Conservation (phyloP, 2,113 vertebrate species). For the Myrmecophaga tridactyla region DNA sequence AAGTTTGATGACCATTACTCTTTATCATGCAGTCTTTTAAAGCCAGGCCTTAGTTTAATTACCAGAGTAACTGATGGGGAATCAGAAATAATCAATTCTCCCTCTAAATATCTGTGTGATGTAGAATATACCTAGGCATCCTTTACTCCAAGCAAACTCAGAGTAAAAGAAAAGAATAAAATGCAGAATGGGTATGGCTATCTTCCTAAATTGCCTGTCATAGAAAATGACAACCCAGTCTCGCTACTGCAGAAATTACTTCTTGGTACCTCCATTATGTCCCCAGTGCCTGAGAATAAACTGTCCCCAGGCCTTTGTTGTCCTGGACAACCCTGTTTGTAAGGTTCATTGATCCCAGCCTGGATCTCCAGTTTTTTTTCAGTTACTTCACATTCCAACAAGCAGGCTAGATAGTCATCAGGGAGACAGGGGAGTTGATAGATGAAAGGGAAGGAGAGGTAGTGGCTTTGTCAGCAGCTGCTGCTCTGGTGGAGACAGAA, state of each 20-base stretch:
- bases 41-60: background rate
- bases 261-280: background rate
- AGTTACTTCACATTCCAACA: background rate
- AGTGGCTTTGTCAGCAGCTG: background rate
- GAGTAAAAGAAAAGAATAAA: background rate
- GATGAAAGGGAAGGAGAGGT: background rate
- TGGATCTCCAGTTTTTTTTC: background rate
- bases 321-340: background rate
- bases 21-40: background rate
- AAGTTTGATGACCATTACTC: background rate
- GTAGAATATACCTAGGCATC: background rate
- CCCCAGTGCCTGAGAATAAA: background rate
- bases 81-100: background rate
- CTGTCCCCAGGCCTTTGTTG: background rate
- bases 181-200: background rate
- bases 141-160: background rate
- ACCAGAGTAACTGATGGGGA: background rate
- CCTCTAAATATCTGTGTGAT: background rate
- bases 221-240: background rate
- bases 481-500: background rate
- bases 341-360: background rate
- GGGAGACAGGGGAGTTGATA: background rate
- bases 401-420: background rate
- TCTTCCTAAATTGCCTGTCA: background rate
- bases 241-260: background rate